Conservation (phyloP, 2,888 invertebrate genomes). For the Nephrotoma appendiculata region DNA sequence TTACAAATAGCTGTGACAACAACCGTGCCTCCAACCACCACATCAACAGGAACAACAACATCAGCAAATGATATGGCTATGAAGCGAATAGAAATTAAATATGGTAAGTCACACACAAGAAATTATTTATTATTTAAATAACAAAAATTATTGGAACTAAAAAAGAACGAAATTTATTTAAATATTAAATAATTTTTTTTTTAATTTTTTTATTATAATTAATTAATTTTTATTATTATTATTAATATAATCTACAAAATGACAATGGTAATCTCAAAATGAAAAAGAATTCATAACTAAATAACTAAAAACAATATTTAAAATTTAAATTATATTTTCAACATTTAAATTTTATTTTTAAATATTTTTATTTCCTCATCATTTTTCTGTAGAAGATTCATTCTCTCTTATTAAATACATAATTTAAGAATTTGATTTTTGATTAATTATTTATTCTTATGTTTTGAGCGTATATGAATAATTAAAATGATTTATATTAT, state of each 20-base stretch:
- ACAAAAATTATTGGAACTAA: neutral
- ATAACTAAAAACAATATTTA: constrained; percentile 5
- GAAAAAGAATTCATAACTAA: constrained; percentile 5
- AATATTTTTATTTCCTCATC: constrained; percentile 1
- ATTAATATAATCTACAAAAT: neutral
- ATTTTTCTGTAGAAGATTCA: neutral
- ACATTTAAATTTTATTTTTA: constrained; percentile 6
- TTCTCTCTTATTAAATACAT: neutral
- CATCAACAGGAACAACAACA: constrained; percentile 44
- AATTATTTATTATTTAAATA: constrained; percentile 6
- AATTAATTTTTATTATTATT: neutral
- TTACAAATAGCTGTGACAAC: constrained; percentile 55
- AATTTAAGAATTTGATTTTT: constrained; percentile 5
- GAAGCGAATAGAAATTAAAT: constrained; percentile 84
- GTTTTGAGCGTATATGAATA: neutral
- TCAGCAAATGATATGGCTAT: constrained; percentile 44
- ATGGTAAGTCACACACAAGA: constrained; percentile 50
- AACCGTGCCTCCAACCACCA: constrained; percentile 35
- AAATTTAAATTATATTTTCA: neutral
- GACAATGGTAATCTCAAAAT: constrained; percentile 9
- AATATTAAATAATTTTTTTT: neutral
- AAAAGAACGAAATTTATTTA: neutral
- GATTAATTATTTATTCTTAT: neutral
- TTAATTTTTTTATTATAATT: neutral
- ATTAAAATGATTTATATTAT: neutral